Base-by-base conservation (phyloP, 2,113 vertebrate genomes). In the Muscicapa adusta region DNA sequence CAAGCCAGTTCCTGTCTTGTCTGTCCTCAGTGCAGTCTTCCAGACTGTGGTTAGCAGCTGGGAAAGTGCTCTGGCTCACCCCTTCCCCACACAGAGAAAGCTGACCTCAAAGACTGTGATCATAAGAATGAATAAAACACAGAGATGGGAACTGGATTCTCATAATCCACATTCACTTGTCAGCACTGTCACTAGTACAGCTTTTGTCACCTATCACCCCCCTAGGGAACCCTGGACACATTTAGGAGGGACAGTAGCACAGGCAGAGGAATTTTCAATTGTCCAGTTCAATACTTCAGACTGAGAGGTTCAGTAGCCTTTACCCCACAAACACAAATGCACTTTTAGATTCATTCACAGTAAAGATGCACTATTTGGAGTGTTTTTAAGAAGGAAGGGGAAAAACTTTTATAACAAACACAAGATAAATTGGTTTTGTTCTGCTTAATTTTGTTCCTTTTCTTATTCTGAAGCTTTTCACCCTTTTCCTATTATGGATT, bases 1-100 rank as follows among this genome's bases (percentile, higher is more conserved):
- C 0, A 0, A 73, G 22, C 12, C 45, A 40, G 34, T 47, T 40
- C 24, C 36, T 36, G 7, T 11, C 68, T 83, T 80, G 18, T 45
- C 29, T 80, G 18, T 47, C 29, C 7, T 2, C 53, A 54, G 10
- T 10, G 12, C 3, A 42, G 18, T 19, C 48, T n/a, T 73, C n/a
- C 72, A 81, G 29, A 0, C 0, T 14, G 33, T 77, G 20, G 18
- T 28, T 38, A 70, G 36, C 14, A 77, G 14, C 34, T 17, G 51
- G 24, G 16, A 54, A 68, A 84, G 20, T 62, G 24, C 47, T 50
- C 62, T 50, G 36, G 43, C 17, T 60, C 62, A 78, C 13, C 4
- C 3, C 12, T 51, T 58, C 8, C 48, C 74, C 40, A 17, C 5
- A 2, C 40, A 90, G n/a, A 14, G 8, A 40, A 45, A 85, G 38